Evolutionary conservation across 2,888 invertebrate genomes (phyloP).

Genomic region (Mactromeris polynyma): DNA sequence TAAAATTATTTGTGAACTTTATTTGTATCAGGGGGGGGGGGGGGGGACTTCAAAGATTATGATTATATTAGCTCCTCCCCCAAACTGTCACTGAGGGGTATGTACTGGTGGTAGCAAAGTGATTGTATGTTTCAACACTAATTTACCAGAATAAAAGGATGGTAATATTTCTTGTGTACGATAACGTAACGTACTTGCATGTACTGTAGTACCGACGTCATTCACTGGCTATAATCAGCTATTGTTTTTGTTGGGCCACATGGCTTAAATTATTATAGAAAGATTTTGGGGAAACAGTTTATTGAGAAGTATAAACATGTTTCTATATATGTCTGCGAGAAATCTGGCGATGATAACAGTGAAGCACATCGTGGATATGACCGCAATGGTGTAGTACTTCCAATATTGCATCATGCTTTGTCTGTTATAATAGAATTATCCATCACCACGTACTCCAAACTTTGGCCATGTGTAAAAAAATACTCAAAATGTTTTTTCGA

Average conservation of each 20-base stretch:
- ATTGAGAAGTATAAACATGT: conserved; percentile 5
- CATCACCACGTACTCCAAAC: too few relatives aligned
- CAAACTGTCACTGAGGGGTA: neutral
- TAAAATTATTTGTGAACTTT: too few relatives aligned
- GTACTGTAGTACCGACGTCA: neutral
- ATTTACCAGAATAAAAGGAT: neutral
- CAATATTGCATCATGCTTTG: neutral
- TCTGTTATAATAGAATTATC: neutral
- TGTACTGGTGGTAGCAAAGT: neutral
- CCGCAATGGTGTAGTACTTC: neutral
- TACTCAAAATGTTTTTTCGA: too few relatives aligned
- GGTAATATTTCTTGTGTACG: neutral
- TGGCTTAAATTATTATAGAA: conserved; percentile 19
- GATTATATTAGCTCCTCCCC: neutral
- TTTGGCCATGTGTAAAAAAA: too few relatives aligned
- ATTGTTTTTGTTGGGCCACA: conserved; percentile 2
- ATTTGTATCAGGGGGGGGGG: too few relatives aligned
- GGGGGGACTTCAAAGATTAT: too few relatives aligned
- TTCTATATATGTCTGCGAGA: neutral
- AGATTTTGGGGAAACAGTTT: conserved; percentile 10
- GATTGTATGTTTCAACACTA: conserved; percentile 6
- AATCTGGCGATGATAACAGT: neutral
- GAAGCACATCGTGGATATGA: neutral
- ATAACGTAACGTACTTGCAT: neutral
- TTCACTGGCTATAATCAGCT: neutral